Percentiles rank a stretch among this genome's conserved stretches.
phyloP scores from a whole-genome alignment of 2,113 vertebrate species.

The Neolamprologus toae region DNA sequence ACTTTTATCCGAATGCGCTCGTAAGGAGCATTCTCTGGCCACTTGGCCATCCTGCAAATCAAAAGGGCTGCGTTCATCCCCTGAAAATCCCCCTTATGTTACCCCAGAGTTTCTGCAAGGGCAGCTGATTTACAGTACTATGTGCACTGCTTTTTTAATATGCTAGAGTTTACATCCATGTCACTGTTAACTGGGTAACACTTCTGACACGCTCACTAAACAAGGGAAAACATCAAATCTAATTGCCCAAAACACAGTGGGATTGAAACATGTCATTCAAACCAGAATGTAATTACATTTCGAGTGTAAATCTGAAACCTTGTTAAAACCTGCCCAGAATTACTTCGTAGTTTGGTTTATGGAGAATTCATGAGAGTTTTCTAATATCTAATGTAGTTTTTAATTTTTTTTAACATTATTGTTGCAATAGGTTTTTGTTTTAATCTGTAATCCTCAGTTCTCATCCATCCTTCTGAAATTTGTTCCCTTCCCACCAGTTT shows the following conservation, averaged over 20 bases:
- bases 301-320: neutral
- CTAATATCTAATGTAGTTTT: neutral
- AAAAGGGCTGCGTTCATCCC: neutral
- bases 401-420: accelerated
- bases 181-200: neutral
- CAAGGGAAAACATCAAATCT: neutral
- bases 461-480: neutral
- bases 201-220: neutral
- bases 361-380: neutral
- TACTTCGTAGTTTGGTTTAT: neutral
- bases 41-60: neutral
- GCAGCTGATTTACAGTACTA: neutral
- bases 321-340: neutral
- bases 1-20: neutral
- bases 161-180: neutral
- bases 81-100: neutral
- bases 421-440: neutral
- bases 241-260: neutral
- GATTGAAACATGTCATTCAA: neutral
- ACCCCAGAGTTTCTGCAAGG: neutral
- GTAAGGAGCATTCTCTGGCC: neutral
- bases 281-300: neutral
- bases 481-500: neutral
- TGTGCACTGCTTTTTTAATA: neutral
- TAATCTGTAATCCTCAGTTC: neutral